phyloP scores from a whole-genome alignment of 2,797 vertebrate genomes.

The Dryobates pubescens region DNA sequence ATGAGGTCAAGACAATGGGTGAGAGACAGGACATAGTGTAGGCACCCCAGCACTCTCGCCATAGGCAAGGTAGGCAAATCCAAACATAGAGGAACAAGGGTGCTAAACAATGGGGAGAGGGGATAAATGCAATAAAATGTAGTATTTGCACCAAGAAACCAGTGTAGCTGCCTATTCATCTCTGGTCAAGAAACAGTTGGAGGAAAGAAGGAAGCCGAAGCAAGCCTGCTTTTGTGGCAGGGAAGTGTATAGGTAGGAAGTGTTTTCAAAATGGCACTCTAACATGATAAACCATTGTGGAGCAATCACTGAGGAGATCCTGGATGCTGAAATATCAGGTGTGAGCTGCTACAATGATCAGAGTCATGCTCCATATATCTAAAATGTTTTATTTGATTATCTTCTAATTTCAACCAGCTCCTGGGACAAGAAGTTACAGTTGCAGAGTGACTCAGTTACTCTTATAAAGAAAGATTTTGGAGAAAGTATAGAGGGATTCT shows the following conservation, averaged over 20 bases:
- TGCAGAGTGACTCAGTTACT: neutral
- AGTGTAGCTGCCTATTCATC: accelerated
- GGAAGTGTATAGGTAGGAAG: neutral
- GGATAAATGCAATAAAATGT: neutral
- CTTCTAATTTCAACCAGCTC: neutral
- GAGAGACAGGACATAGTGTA: accelerated
- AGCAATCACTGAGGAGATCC: neutral
- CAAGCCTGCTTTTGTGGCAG: neutral
- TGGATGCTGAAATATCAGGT: neutral
- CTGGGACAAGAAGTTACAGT: neutral
- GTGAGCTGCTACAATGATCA: neutral
- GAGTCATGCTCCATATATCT: neutral
- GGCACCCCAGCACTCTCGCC: neutral
- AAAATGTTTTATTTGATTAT: neutral
- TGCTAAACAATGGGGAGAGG: neutral
- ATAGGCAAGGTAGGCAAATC: neutral
- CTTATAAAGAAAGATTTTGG: neutral
- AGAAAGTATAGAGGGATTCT: neutral
- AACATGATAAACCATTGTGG: neutral
- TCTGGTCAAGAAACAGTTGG: neutral
- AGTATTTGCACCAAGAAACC: neutral
- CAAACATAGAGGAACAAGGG: neutral
- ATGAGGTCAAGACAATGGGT: neutral
- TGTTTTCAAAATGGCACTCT: neutral
- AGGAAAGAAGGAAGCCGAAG: neutral